Conservation (phyloP, 2,113 vertebrate genomes). For the Platichthys stellatus region DNA sequence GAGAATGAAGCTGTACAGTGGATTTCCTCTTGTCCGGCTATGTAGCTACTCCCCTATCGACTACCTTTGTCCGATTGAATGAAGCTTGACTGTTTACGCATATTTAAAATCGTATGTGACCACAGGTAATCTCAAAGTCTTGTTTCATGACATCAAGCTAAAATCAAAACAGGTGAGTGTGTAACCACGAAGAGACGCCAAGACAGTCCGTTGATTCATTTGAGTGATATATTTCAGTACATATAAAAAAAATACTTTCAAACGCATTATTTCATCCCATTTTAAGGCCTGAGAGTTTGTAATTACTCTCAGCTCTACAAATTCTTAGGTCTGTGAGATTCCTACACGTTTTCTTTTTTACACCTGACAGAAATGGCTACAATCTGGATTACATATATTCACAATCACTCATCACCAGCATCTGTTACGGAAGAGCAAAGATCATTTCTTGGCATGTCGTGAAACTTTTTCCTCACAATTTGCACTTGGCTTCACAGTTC, state of each 20-base stretch:
- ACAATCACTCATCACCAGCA: constrained; percentile 22
- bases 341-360: constrained; percentile 2
- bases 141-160: not conserved
- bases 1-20: too few species aligned
- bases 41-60: not conserved
- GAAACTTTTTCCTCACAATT: constrained; percentile 1
- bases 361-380: constrained; percentile 16
- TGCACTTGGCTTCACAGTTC: not conserved
- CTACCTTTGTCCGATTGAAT: too few species aligned
- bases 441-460: not conserved
- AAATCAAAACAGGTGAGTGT: not conserved
- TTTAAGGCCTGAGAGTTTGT: constrained; percentile 35
- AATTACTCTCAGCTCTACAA: constrained; percentile 5
- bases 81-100: not conserved
- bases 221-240: constrained; percentile 34
- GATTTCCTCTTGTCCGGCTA: not conserved
- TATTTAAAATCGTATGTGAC: not conserved
- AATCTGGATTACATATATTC: constrained; percentile 43
- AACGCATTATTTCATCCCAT: constrained; percentile 24
- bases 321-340: not conserved
- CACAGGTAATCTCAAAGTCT: not conserved
- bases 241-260: constrained; percentile 49
- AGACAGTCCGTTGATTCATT: not conserved
- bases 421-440: constrained; percentile 4
- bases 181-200: not conserved